Percentiles rank a stretch among this genome's conserved stretches.
Evolutionary conservation across 2,113 vertebrate species (phyloP).

Genomic region (Vidua chalybeata): DNA sequence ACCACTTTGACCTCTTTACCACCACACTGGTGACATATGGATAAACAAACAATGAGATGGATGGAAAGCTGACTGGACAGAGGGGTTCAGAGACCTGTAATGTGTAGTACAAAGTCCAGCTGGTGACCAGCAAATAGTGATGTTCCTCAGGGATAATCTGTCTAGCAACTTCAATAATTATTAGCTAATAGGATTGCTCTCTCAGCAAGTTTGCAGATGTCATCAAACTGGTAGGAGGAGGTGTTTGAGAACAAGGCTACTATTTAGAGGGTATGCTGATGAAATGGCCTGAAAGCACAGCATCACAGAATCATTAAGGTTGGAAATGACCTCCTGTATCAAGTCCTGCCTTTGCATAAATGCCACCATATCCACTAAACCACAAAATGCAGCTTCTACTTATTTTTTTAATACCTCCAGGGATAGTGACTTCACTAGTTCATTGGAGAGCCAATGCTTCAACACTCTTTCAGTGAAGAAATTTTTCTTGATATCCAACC

Average conservation of each 20-base stretch:
- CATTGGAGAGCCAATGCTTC: neutral
- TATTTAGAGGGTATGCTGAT: neutral
- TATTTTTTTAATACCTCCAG: neutral
- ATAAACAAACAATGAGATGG: neutral
- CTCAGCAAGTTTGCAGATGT: neutral
- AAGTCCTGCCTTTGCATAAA: fast-evolving
- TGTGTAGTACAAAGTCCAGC: neutral
- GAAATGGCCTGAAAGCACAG: neutral
- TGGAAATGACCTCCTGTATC: neutral
- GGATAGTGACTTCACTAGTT: neutral
- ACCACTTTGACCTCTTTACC: neutral
- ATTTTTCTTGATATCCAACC: neutral
- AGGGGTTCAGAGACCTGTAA: neutral
- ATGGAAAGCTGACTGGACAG: neutral
- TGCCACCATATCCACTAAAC: neutral
- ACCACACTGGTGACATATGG: neutral
- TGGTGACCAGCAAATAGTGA: neutral
- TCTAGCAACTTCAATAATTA: neutral
- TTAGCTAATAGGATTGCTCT: neutral
- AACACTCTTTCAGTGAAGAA: neutral
- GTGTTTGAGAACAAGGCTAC: neutral
- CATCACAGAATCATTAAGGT: neutral
- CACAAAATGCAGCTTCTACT: neutral
- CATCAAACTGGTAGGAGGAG: neutral
- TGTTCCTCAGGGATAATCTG: neutral